Conservation (phyloP, 2,113 vertebrate genomes). For the Tauraco erythrolophus region DNA sequence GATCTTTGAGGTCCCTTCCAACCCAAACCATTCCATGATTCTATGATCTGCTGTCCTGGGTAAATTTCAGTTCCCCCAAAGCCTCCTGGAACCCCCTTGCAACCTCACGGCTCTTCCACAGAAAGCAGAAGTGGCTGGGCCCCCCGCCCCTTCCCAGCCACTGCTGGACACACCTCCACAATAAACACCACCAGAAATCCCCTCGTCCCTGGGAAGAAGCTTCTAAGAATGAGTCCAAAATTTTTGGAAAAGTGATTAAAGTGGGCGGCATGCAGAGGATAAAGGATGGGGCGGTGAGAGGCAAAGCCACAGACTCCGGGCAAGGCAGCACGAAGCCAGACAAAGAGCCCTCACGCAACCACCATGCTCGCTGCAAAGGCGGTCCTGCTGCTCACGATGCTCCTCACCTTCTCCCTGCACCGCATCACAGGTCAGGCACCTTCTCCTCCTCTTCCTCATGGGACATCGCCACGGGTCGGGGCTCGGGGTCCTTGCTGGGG, state of each 20-base stretch:
- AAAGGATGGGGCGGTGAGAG: accelerated
- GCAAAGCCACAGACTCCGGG: accelerated
- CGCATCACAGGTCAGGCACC: background rate
- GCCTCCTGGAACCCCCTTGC: background rate
- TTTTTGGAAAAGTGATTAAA: accelerated
- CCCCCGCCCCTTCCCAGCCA: accelerated
- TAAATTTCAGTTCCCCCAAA: background rate
- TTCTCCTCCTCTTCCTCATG: too few species aligned
- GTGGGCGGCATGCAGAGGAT: background rate
- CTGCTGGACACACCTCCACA: accelerated
- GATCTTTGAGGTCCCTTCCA: too few species aligned
- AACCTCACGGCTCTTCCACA: accelerated
- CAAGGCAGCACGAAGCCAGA: accelerated
- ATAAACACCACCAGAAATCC: background rate
- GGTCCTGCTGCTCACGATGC: background rate
- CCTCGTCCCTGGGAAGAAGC: background rate
- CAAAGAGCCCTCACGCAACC: background rate
- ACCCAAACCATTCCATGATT: too few species aligned
- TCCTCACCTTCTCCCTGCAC: conserved; percentile 1
- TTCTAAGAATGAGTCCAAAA: background rate
- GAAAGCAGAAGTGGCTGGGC: conserved; percentile 29
- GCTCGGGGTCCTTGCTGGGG: background rate
- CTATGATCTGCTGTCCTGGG: background rate
- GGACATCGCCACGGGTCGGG: background rate
- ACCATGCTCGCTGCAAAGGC: background rate